Base-by-base conservation (phyloP, 2,797 vertebrate species). In the Graptemys geographica region DNA sequence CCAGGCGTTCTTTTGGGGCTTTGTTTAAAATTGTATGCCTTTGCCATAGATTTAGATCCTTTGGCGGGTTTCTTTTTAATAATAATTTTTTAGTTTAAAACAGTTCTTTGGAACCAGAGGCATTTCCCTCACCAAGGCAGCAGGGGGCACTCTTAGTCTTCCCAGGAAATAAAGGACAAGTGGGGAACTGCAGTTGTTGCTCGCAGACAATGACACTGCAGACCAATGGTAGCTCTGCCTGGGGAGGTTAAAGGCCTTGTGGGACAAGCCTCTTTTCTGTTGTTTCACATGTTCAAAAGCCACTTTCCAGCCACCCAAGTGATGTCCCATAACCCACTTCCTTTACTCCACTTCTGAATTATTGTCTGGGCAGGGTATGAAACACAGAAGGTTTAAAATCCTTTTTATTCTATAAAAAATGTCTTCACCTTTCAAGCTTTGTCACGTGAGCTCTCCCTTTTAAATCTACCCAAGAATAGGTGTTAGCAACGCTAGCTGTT, bases 81-180 rank as follows among this genome's bases (percentile, higher is more conserved):
- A 95, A 74, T 87, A 92, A 88, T 21, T n/a, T 25, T 11, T 90
- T 7, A 83, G 8, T n/a, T 11, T 47, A 1, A 3, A 15, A 0
- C 41, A 9, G 1, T 85, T 5, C 49, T 12, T 5, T 4, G 85
- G 41, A 79, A n/a, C n/a, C 3, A 2, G 57, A 41, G 92, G 91
- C 89, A 23, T 28, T 87, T 79, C 5, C 1, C 10, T 0, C 5
- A 6, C 41, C 4, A 19, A 33, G 93, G 86, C 98, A 97, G 97
- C 97, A 98, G 98, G 98, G 98, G 98, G 97, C 98, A 94, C 98
- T 98, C 95, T 97, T 96, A 94, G 89, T 95, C 97, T 98, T 96
- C 93, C 91, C 88, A 83, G 92, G 49, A 91, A n/a, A 84, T 37
- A 37, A 28, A 81, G 79, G 84, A 41, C 47, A 1, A 1, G 55